Percentiles rank a stretch among this genome's conserved stretches.
Conservation (phyloP, 2,888 invertebrate genomes). For the Agrilus cyanescens region DNA sequence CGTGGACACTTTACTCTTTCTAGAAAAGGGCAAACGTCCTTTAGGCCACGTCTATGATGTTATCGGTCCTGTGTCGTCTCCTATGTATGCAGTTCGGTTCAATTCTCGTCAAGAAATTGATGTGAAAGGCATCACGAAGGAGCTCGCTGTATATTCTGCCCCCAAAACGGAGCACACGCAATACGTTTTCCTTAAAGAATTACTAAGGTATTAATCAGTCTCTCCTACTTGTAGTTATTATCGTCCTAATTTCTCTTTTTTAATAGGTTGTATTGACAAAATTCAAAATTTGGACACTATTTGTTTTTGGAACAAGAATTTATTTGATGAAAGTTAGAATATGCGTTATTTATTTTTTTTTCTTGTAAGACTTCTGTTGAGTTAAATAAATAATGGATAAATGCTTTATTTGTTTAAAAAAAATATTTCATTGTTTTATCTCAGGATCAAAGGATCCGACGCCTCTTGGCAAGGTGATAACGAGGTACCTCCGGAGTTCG, state of each 20-base stretch:
- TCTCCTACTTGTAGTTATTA: not conserved
- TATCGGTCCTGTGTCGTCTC: conserved; percentile 74
- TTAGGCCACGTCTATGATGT: conserved; percentile 83
- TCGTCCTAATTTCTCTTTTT: too few species aligned
- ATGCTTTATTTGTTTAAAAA: not conserved
- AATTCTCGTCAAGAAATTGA: conserved; percentile 67
- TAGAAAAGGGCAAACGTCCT: conserved; percentile 63
- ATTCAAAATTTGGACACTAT: too few species aligned
- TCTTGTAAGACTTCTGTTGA: too few species aligned
- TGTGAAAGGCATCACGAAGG: conserved; percentile 51
- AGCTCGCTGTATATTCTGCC: conserved; percentile 70
- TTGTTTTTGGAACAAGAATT: too few species aligned
- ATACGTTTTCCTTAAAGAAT: conserved; percentile 61
- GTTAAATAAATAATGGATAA: too few species aligned
- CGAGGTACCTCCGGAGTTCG: conserved; percentile 59
- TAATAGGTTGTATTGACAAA: too few species aligned
- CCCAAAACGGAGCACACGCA: conserved; percentile 65
- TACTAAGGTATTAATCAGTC: conserved; percentile 54
- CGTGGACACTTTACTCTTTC: conserved; percentile 76
- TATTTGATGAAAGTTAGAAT: too few species aligned
- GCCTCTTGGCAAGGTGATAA: conserved; percentile 78
- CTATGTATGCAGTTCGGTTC: conserved; percentile 84
- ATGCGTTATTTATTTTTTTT: too few species aligned
- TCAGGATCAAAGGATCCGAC: conserved; percentile 72
- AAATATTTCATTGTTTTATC: conserved; percentile 19